phyloP scores from a whole-genome alignment of 2,797 vertebrate genomes.

The Myripristis murdjan region DNA sequence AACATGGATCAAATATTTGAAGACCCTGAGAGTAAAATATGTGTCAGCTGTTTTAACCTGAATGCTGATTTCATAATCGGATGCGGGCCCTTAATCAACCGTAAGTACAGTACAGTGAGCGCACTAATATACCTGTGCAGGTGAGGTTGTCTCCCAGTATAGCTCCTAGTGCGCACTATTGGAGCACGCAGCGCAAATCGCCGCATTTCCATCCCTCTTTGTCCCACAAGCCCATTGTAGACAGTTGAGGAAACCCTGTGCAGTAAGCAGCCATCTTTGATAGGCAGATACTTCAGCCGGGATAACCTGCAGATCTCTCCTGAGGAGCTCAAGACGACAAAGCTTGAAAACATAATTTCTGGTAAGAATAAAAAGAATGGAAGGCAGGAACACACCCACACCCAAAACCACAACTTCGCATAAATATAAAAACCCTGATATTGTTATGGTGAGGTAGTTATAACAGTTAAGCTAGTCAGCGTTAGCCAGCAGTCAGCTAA shows the following conservation, averaged over 20 bases:
- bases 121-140: conserved; percentile 63
- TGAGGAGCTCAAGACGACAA: conserved; percentile 67
- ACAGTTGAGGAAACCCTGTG: conserved; percentile 95
- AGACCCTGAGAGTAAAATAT: no score
- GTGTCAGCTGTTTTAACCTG: not conserved
- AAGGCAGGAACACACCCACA: not conserved
- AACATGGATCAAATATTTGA: no score
- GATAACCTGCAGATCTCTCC: conserved; percentile 82
- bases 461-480: conserved; percentile 31
- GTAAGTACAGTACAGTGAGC: not conserved
- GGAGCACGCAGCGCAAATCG: conserved; percentile 48
- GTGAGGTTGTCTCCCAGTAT: conserved; percentile 29
- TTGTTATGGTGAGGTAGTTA: conserved; percentile 7
- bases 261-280: conserved; percentile 92
- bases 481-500: conserved; percentile 59
- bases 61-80: not conserved
- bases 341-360: conserved; percentile 58
- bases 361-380: conserved; percentile 66
- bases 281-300: conserved; percentile 80
- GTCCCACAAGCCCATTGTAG: conserved; percentile 87
- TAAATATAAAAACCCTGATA: not conserved
- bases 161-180: not conserved
- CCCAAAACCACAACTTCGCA: not conserved
- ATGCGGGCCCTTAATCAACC: not conserved
- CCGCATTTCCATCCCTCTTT: conserved; percentile 82